Evolutionary conservation across 2,888 invertebrate species (phyloP).

Genomic region (Ceramica pisi): DNA sequence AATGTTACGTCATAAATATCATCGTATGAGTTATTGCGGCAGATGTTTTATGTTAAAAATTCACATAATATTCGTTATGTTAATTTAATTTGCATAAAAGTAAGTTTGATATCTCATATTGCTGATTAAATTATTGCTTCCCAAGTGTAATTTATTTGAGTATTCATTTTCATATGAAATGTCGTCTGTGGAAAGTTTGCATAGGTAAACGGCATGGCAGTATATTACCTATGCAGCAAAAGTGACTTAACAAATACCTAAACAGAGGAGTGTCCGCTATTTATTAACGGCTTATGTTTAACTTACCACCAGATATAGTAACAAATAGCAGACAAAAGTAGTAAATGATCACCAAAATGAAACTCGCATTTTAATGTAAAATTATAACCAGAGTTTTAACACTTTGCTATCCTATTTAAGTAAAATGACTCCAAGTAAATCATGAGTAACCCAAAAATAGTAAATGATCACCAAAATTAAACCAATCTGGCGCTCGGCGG

Average conservation of each 20-base stretch:
- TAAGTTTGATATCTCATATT: slow-evolving; percentile 34
- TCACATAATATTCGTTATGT: slow-evolving; percentile 35
- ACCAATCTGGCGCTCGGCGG: too few relatives aligned
- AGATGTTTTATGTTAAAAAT: slow-evolving; percentile 30
- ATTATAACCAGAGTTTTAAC: too few relatives aligned
- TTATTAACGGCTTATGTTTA: too few relatives aligned
- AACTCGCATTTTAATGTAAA: too few relatives aligned
- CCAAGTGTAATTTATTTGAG: slow-evolving; percentile 36
- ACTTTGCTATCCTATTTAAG: too few relatives aligned
- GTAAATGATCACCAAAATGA: too few relatives aligned
- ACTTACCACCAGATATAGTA: too few relatives aligned
- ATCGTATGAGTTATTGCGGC: slow-evolving; percentile 38
- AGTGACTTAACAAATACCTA: neutral
- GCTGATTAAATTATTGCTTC: slow-evolving; percentile 37
- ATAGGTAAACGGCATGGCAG: neutral
- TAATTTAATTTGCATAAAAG: slow-evolving; percentile 48
- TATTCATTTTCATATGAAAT: slow-evolving; percentile 22
- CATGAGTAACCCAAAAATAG: too few relatives aligned
- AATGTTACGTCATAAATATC: slow-evolving; percentile 51
- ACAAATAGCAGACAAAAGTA: too few relatives aligned
- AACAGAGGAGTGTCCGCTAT: neutral
- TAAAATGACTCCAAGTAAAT: too few relatives aligned
- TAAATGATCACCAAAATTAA: too few relatives aligned
- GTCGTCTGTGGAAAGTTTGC: neutral
- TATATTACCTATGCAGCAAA: slow-evolving; percentile 10